These are phyloP conservation scores for Leucophora obtusa DNA, from an alignment of 2,888 invertebrate species.

Conservation along the genomic window DNA sequence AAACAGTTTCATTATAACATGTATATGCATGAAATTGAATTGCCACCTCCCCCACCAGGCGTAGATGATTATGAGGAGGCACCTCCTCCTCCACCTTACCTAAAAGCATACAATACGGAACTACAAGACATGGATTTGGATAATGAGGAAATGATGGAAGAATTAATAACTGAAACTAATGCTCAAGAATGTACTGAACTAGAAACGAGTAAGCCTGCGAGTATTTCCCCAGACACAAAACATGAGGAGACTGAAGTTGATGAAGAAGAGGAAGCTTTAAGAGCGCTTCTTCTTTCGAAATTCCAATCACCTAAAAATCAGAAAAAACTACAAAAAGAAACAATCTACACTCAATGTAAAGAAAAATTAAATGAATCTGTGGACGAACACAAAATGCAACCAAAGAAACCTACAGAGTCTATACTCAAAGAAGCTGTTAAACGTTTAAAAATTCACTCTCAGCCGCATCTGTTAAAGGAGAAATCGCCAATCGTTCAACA, in stretches of 20 bases:
- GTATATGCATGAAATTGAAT: constrained; percentile 34
- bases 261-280: constrained; percentile 74
- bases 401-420: constrained; percentile 63
- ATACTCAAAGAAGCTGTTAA: constrained; percentile 77
- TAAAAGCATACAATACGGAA: constrained; percentile 13
- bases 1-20: constrained; percentile 34
- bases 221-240: neutral
- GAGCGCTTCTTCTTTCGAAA: constrained; percentile 74
- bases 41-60: constrained; percentile 57
- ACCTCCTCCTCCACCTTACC: constrained; percentile 20
- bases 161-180: neutral
- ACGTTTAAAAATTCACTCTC: constrained; percentile 68
- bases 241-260: constrained; percentile 59
- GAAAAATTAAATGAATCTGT: neutral
- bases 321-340: neutral
- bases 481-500: neutral
- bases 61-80: constrained; percentile 57
- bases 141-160: constrained; percentile 33
- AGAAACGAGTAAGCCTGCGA: neutral
- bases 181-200: neutral
- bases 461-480: constrained; percentile 17
- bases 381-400: neutral
- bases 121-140: constrained; percentile 49
- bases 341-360: neutral
- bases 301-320: constrained; percentile 66